phyloP scores from a whole-genome alignment of 1,140 invertebrate species.

The Drosophila sproati region DNA sequence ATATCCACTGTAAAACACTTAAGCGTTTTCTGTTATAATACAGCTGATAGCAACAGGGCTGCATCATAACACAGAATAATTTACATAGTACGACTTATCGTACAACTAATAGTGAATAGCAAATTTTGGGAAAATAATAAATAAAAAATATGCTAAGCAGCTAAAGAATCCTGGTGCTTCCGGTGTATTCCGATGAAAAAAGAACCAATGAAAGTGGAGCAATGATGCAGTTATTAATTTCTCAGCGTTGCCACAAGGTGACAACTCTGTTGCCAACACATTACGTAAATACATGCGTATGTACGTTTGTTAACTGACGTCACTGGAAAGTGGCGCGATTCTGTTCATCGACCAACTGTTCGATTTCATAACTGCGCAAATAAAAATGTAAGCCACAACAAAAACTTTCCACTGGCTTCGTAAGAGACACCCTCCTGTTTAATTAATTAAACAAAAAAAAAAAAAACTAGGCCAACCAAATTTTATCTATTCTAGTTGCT shows the following conservation, averaged over 20 bases:
- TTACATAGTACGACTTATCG: not conserved
- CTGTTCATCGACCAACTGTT: conserved; percentile 3
- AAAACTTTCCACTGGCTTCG: not conserved
- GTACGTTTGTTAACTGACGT: conserved; percentile 17
- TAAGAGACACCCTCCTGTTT: not conserved
- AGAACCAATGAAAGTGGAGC: not conserved
- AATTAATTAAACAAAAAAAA: not conserved
- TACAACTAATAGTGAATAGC: too few species aligned
- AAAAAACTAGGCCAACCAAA: not conserved
- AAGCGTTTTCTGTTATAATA: not conserved
- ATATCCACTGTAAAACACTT: not conserved
- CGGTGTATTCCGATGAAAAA: too few species aligned
- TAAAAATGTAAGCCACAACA: not conserved
- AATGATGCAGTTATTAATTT: not conserved
- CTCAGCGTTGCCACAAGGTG: not conserved
- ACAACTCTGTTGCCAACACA: not conserved
- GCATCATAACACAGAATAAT: conserved; percentile 3
- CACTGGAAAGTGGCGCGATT: conserved; percentile 42
- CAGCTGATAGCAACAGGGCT: conserved; percentile 20
- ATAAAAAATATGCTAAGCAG: too few species aligned
- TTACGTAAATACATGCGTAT: not conserved
- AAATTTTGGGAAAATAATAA: too few species aligned
- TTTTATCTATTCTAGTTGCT: too few species aligned
- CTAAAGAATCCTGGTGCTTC: too few species aligned
- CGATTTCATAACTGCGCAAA: conserved; percentile 14